phyloP scores from a whole-genome alignment of 2,797 vertebrate genomes.

The Thaleichthys pacificus region DNA sequence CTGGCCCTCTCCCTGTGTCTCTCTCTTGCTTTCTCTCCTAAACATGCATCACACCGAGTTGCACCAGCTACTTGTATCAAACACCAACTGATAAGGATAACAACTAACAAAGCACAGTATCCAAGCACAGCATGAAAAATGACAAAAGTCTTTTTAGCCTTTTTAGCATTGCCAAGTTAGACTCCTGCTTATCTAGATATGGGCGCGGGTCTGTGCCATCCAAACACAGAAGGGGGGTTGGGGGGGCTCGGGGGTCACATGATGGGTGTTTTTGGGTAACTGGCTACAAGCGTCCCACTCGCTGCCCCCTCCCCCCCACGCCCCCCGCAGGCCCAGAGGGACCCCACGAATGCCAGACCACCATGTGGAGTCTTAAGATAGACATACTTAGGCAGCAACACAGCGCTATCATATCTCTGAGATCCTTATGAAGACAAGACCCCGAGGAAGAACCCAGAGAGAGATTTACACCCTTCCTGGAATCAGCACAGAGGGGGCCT shows the following conservation, averaged over 20 bases:
- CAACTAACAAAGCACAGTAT: neutral
- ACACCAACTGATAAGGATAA: neutral
- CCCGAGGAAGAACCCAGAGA: constrained; percentile 52
- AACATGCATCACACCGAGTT: neutral
- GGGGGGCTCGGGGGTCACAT: constrained; percentile 11
- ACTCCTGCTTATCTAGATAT: constrained; percentile 59
- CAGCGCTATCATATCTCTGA: constrained; percentile 72
- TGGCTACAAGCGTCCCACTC: constrained; percentile 64
- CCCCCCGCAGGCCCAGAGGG: constrained; percentile 59
- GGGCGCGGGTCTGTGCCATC: constrained; percentile 49
- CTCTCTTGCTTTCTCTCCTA: neutral
- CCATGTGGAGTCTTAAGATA: constrained; percentile 77
- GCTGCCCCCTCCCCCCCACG: constrained; percentile 52
- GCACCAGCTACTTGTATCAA: neutral
- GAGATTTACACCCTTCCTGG: constrained; percentile 63
- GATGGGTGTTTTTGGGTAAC: constrained; percentile 54
- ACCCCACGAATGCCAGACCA: constrained; percentile 75
- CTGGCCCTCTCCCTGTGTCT: neutral
- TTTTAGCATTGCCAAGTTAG: constrained; percentile 49
- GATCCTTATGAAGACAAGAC: constrained; percentile 72
- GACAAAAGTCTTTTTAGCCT: neutral
- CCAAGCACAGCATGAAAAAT: constrained; percentile 20
- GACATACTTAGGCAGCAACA: constrained; percentile 71
- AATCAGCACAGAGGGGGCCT: constrained; percentile 46
- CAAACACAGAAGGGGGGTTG: constrained; percentile 54